These are phyloP conservation scores for Agriopis leucophaearia DNA, from an alignment of 2,888 invertebrate genomes.

Conservation along the genomic window DNA sequence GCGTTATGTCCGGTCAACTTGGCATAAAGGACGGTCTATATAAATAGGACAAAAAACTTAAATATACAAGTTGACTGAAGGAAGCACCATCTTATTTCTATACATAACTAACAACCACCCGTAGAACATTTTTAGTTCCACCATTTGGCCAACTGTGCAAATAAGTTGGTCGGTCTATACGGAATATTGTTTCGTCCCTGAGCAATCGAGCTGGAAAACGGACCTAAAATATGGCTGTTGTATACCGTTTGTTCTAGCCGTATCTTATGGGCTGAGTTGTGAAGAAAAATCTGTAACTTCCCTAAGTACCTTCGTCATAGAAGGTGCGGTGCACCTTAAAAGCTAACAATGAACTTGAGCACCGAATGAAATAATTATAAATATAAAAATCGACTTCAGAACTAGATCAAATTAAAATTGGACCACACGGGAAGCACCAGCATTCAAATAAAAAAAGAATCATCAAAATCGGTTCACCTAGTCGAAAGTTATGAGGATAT, in stretches of 20 bases:
- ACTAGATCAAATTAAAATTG: too few relatives aligned
- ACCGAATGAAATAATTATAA: too few relatives aligned
- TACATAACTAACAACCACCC: background rate
- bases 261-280: slow-evolving; percentile 25
- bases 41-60: slow-evolving; percentile 8
- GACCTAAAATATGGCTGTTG: slow-evolving; percentile 47
- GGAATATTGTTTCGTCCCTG: slow-evolving; percentile 49
- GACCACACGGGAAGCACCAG: too few relatives aligned
- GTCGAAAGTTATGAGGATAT: too few relatives aligned
- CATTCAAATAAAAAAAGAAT: too few relatives aligned
- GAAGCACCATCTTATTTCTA: background rate
- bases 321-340: too few relatives aligned
- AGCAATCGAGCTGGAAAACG: slow-evolving; percentile 58
- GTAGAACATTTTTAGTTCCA: background rate
- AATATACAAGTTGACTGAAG: background rate
- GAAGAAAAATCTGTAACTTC: slow-evolving; percentile 7
- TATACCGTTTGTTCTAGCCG: slow-evolving; percentile 21
- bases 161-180: slow-evolving; percentile 19
- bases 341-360: too few relatives aligned
- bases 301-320: background rate
- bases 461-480: too few relatives aligned
- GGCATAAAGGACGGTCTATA: slow-evolving; percentile 50
- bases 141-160: background rate
- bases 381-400: too few relatives aligned
- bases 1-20: slow-evolving; percentile 47